Conservation (phyloP, 2,888 invertebrate species). For the Hipparchia sbordonii region DNA sequence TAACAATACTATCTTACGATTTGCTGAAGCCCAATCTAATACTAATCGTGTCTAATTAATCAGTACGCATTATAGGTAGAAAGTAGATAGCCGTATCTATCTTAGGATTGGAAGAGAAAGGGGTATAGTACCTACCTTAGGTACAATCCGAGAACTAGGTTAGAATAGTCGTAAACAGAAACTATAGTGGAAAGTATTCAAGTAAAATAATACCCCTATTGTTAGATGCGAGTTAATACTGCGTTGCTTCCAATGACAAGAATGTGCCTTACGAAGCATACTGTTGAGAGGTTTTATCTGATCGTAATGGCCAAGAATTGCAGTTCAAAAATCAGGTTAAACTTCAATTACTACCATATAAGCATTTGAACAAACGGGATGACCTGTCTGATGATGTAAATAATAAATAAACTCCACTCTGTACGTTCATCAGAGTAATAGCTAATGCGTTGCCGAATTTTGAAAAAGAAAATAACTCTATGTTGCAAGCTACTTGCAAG, state of each 20-base stretch:
- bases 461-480: too few species aligned
- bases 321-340: not conserved
- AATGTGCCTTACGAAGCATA: constrained; percentile 14
- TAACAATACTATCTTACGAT: constrained; percentile 38
- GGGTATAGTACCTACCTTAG: constrained; percentile 61
- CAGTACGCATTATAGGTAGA: constrained; percentile 76
- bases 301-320: not conserved
- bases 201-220: constrained; percentile 44
- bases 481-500: too few species aligned
- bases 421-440: too few species aligned
- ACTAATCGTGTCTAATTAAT: constrained; percentile 79
- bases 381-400: too few species aligned
- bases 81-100: constrained; percentile 66
- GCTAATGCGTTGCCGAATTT: too few species aligned
- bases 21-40: constrained; percentile 55
- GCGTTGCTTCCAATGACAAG: constrained; percentile 22
- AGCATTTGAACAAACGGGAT: too few species aligned
- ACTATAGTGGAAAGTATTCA: constrained; percentile 51
- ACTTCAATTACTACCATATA: not conserved
- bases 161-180: constrained; percentile 54
- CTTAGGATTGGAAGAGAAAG: constrained; percentile 71
- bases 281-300: constrained; percentile 7
- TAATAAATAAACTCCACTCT: too few species aligned
- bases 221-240: constrained; percentile 35
- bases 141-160: constrained; percentile 56